Evolutionary conservation across 2,113 vertebrate genomes (phyloP).

Genomic region (Oplegnathus fasciatus): DNA sequence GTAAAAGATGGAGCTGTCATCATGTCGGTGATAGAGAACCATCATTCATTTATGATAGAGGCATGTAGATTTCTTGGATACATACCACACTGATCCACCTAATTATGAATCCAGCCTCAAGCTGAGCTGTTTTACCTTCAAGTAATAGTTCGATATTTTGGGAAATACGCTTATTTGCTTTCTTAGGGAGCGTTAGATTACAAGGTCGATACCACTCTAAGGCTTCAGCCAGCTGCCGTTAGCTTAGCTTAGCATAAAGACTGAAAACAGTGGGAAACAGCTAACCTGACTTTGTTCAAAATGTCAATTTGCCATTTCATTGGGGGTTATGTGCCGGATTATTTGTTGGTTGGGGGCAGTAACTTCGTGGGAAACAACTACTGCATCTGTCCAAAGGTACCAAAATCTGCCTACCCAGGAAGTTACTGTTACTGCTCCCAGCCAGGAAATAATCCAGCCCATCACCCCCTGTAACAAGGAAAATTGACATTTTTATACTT

Average conservation of each 20-base stretch:
- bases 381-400: background rate
- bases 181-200: background rate
- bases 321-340: background rate
- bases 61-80: slow-evolving; percentile 31
- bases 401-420: background rate
- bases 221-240: background rate
- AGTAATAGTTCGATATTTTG: background rate
- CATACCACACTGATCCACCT: slow-evolving; percentile 27
- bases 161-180: background rate
- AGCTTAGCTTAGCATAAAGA: background rate
- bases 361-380: background rate
- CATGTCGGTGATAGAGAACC: slow-evolving; percentile 25
- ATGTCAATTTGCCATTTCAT: background rate
- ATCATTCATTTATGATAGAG: slow-evolving; percentile 53
- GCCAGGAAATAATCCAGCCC: background rate
- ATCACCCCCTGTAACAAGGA: background rate
- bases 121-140: slow-evolving; percentile 7
- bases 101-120: slow-evolving; percentile 18
- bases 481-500: background rate
- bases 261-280: background rate
- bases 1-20: slow-evolving; percentile 53
- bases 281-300: slow-evolving; percentile 16
- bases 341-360: background rate
- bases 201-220: slow-evolving; percentile 10
- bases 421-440: background rate